Base-by-base conservation (phyloP, 2,113 vertebrate genomes). In the Aegotheles bennettii region DNA sequence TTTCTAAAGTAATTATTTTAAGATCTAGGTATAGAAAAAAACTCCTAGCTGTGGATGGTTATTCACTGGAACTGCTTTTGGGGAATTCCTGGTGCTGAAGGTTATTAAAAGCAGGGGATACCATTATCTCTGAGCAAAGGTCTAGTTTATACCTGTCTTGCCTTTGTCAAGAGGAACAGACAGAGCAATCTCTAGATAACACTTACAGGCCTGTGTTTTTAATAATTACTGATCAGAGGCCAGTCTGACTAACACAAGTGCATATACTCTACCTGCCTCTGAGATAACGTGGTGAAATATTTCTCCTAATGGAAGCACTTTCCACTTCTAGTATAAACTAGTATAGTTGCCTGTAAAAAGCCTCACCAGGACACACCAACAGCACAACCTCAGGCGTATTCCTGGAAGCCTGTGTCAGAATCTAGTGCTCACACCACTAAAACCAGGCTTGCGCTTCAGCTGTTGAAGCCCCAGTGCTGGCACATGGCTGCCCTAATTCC, bases 391-490 rank as follows among this genome's bases (percentile, higher is more conserved):
- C 33, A 45, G 25, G 15, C 6, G 20, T 3, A 4, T 29, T 85
- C 61, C 47, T 79, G 47, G 38, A 87, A 90, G 38, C 21, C 36
- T n/a, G 16, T 67, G 24, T 42, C 35, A 82, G 82, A 84, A 63
- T 35, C n/a, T 25, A 54, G 35, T 0, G 0, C 43, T 16, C 16
- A 45, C 19, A 18, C 43, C 43, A 16, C 43, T 45, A 45, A 45
- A 45, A 45, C 16, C 43, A 7, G 43, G 43, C 43, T 45, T 45
- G 16, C 43, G 7, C 43, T 45, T 16, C 43, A 45, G 43, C 16
- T 17, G 14, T 45, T 16, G 16, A 45, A 45, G 43, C 17, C 43
- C 43, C 43, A 45, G 43, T 45, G 43, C 43, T 18, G 43, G 16
- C 16, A 45, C 43, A 18, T 45, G 43, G 43, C 43, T 45, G 43